These are phyloP conservation scores for Ploceus nigricollis DNA, from an alignment of 2,113 vertebrate genomes.

Conservation along the genomic window DNA sequence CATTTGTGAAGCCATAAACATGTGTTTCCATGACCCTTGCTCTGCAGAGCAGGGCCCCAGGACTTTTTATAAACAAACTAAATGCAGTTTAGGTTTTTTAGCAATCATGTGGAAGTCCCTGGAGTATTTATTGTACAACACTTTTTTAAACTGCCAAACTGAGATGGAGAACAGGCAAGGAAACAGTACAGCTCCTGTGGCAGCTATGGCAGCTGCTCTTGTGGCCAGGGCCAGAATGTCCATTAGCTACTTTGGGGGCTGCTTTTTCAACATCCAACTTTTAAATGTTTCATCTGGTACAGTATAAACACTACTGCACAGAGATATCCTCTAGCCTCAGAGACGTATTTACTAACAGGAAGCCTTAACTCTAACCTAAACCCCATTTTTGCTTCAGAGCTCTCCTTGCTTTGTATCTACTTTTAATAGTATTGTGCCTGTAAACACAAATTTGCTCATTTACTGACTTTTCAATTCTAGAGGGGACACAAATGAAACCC, in stretches of 20 bases:
- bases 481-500: background rate
- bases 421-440: background rate
- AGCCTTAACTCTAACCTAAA: background rate
- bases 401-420: background rate
- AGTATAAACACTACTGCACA: conserved; percentile 37
- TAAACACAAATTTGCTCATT: background rate
- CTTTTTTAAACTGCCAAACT: conserved; percentile 52
- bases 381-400: background rate
- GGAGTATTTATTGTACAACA: conserved; percentile 30
- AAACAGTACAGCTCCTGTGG: conserved; percentile 35
- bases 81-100: conserved; percentile 47
- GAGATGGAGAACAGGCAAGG: conserved; percentile 45
- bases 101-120: conserved; percentile 30
- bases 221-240: conserved; percentile 48
- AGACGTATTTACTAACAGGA: conserved; percentile 32
- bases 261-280: conserved; percentile 37
- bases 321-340: background rate
- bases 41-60: background rate
- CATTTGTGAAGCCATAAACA: conserved; percentile 60
- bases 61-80: conserved; percentile 58
- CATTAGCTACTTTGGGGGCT: conserved; percentile 59
- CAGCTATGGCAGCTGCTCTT: conserved; percentile 48
- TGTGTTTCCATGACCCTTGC: conserved; percentile 59
- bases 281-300: conserved; percentile 53
- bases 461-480: background rate